These are phyloP conservation scores for Agapornis canus DNA, from an alignment of 2,797 vertebrate genomes.

Conservation along the genomic window DNA sequence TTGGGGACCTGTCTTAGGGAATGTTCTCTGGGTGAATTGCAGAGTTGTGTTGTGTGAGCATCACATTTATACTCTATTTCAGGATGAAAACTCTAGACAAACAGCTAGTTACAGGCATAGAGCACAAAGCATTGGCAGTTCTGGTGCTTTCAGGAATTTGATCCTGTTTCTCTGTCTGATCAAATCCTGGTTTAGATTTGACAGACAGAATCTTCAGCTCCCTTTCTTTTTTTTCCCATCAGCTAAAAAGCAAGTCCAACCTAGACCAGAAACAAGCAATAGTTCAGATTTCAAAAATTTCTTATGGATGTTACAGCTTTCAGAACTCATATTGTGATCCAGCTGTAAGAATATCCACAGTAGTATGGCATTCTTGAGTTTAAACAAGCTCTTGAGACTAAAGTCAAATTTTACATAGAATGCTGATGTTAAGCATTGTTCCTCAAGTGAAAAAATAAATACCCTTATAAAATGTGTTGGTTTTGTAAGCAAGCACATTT, in stretches of 20 bases:
- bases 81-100: not conserved
- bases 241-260: not conserved
- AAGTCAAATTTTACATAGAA: not conserved
- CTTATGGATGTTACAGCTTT: not conserved
- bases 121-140: not conserved
- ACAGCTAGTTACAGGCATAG: not conserved
- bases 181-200: not conserved
- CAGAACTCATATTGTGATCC: not conserved
- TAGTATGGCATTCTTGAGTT: not conserved
- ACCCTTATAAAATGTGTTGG: not conserved
- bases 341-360: not conserved
- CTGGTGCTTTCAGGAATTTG: not conserved
- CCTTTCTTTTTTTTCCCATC: not conserved
- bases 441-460: not conserved
- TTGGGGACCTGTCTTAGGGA: not conserved
- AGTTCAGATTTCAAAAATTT: not conserved
- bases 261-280: not conserved
- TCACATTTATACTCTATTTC: rapidly evolving
- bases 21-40: not conserved
- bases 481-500: not conserved
- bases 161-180: not conserved
- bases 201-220: not conserved
- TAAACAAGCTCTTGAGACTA: not conserved
- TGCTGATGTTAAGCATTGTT: not conserved
- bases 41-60: not conserved